phyloP scores from a whole-genome alignment of 2,888 invertebrate genomes.

The Anodontia alba region DNA sequence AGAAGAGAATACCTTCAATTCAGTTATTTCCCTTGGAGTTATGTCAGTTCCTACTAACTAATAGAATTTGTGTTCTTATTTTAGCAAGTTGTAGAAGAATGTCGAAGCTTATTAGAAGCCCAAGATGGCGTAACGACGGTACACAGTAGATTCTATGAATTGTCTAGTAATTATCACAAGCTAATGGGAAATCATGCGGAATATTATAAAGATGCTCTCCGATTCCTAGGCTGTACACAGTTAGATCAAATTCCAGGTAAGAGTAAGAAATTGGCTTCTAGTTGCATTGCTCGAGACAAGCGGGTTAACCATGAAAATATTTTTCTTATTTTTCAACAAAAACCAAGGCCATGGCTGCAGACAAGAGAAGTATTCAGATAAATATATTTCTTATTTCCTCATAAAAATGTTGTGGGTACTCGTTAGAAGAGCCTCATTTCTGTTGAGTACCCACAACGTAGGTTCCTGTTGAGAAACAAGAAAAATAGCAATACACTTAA shows the following conservation, averaged over 20 bases:
- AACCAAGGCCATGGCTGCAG: conserved; percentile 14
- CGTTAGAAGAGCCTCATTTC: no score
- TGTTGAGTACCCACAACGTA: no score
- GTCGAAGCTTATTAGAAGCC: conserved; percentile 93
- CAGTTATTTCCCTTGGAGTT: no score
- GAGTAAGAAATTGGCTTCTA: no score
- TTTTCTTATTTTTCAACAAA: neutral
- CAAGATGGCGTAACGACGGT: conserved; percentile 97
- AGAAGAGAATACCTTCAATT: no score
- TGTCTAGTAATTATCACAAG: conserved; percentile 96
- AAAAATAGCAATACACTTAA: no score
- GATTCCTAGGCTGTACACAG: conserved; percentile 91
- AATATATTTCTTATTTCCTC: no score
- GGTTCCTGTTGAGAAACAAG: no score
- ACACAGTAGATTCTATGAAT: conserved; percentile 96
- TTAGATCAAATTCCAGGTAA: conserved; percentile 88
- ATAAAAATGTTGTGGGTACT: no score
- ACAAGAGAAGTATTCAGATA: no score
- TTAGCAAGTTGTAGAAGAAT: conserved; percentile 92
- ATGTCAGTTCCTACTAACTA: no score
- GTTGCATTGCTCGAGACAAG: neutral
- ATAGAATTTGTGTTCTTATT: no score
- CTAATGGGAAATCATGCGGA: conserved; percentile 90
- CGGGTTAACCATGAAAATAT: neutral
- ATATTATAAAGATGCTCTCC: conserved; percentile 97